A percentile compares a stretch with the other conserved stretches of the same genome.
phyloP scores from a whole-genome alignment of 1,140 invertebrate genomes.

The Drosophila santomea region DNA sequence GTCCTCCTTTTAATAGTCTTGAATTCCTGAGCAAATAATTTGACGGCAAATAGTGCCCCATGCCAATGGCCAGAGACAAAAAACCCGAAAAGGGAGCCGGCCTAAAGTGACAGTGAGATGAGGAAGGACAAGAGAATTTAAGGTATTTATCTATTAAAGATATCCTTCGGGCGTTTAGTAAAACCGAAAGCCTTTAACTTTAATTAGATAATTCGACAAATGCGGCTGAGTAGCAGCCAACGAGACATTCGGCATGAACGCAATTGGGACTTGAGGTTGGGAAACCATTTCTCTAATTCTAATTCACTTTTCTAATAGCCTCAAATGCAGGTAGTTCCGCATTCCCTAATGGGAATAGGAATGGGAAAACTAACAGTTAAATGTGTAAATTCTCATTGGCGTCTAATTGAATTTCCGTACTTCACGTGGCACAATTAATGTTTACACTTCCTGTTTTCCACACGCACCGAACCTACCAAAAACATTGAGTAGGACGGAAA shows the following conservation, averaged over 20 bases:
- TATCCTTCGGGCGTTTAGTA: neutral
- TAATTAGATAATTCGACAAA: slow-evolving; percentile 2
- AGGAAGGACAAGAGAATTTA: slow-evolving; percentile 10
- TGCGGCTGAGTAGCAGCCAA: neutral
- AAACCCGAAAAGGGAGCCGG: neutral
- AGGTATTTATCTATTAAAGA: slow-evolving; percentile 29
- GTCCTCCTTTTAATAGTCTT: slow-evolving; percentile 68
- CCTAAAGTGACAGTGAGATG: neutral
- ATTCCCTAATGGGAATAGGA: neutral
- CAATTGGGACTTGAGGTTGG: neutral
- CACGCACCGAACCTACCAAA: slow-evolving; percentile 24
- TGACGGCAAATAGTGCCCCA: slow-evolving; percentile 66
- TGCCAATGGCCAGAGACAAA: slow-evolving; percentile 44
- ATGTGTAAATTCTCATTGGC: slow-evolving; percentile 24
- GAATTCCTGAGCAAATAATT: slow-evolving; percentile 75
- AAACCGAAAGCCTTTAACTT: slow-evolving; percentile 19
- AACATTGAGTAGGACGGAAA: slow-evolving; percentile 10
- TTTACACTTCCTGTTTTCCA: slow-evolving; percentile 59
- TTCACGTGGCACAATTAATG: slow-evolving; percentile 40
- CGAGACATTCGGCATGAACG: slow-evolving; percentile 13
- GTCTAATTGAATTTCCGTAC: slow-evolving; percentile 64
- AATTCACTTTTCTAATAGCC: neutral
- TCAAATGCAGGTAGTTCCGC: slow-evolving; percentile 9
- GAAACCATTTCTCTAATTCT: neutral
- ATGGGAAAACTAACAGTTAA: slow-evolving; percentile 10